Evolutionary conservation across 2,888 invertebrate species (phyloP), one percentile per base, ranked within the genome.

Genomic region (Phengaris alcon): DNA sequence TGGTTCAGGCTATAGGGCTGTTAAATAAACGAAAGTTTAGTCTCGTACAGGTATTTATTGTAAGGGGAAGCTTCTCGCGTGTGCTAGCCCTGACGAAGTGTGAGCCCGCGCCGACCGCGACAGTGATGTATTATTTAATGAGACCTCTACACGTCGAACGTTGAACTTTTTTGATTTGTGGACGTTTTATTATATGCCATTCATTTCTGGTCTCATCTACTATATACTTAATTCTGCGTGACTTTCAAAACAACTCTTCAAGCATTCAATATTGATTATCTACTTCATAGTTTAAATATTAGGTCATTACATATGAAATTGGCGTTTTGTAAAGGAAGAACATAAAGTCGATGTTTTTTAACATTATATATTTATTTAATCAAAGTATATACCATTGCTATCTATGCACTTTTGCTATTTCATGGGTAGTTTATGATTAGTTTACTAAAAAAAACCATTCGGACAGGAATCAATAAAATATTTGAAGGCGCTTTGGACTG

Each of bases 101-200:
- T 68, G 44, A 54, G 74, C 74, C 52, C 75, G 77, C 70, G 59
- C 59, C 64, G 35, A 68, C 76, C 75, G 74, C 76, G 81, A 81
- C 80, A 80, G 75, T 81, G 81, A 81, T 78, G 78, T 78, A 79
- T 80, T 79, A 78, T 78, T 78, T 78, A 81, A 81, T 78, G 79
- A 75, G 74, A 68, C 74, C 74, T 75, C 75, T 74, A 77, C 51
- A 77, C 75, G 35, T 64, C 74, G 73, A 77, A 73, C 75, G 75
- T 75, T 77, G 77, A 76, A 76, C 76, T 57, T 54, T 55, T 74
- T 74, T 68, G 22, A 64, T 52, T 52, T 54, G 54, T 15, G 46
- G 64, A 64, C 44, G 64, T 13, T 44, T 46, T 69, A 48, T 69
- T 69, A 48, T 69, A n/a, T 6, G 48, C n/a, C 7, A 44, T 68